These are phyloP conservation scores for Muricea muricata DNA, from an alignment of 92 coral and sea anemone species.

Conservation along the genomic window DNA sequence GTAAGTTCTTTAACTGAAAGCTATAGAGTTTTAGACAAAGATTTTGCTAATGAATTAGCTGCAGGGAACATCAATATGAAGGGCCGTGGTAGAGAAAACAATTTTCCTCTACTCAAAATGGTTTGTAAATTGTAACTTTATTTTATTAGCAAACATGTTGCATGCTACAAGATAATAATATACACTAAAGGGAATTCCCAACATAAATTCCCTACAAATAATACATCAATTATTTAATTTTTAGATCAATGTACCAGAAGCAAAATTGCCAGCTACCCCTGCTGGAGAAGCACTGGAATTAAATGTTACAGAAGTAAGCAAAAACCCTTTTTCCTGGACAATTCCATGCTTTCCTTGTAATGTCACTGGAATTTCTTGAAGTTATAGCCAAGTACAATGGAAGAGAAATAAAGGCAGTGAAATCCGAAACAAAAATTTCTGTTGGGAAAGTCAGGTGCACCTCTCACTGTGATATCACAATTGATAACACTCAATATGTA, in stretches of 20 bases:
- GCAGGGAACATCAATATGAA: conserved; percentile 8
- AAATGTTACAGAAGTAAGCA: background rate
- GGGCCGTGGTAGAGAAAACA: conserved; percentile 10
- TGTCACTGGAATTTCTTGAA: conserved; percentile 52
- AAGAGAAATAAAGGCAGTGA: conserved; percentile 17
- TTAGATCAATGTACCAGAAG: too few relatives aligned
- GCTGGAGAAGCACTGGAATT: background rate
- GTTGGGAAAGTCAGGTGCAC: conserved; percentile 10
- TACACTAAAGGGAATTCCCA: too few relatives aligned
- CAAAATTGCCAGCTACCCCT: background rate
- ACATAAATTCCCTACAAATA: too few relatives aligned
- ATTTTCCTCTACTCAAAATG: background rate
- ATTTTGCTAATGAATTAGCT: conserved; percentile 39
- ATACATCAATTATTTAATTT: too few relatives aligned
- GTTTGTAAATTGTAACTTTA: background rate
- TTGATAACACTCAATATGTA: conserved; percentile 21
- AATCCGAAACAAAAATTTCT: conserved; percentile 10
- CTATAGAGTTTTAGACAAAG: background rate
- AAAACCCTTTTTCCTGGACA: conserved; percentile 27
- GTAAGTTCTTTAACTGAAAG: background rate
- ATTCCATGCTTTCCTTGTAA: conserved; percentile 71
- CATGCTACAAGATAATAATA: too few relatives aligned
- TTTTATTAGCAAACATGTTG: too few relatives aligned
- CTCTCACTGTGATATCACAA: conserved; percentile 37
- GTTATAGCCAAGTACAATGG: conserved; percentile 29